Base-by-base conservation (phyloP, 2,113 vertebrate species). In the Phasianus colchicus region DNA sequence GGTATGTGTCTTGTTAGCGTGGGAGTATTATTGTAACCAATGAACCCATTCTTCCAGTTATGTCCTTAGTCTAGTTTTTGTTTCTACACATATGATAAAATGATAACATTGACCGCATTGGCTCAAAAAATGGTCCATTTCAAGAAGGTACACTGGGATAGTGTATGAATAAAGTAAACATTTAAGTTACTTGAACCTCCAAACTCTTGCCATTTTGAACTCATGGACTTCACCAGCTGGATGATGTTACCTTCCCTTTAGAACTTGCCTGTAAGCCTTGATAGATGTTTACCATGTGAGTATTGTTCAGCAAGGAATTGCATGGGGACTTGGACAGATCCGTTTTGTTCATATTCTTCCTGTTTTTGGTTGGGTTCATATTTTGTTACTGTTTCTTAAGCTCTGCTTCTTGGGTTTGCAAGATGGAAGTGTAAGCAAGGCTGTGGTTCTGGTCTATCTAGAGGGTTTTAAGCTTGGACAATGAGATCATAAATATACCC, bases 401-500 rank as follows among this genome's bases (percentile, higher is more conserved):
- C 58, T 42, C 71, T 74, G 5, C 83, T 92, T 88, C 36, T 81
- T 70, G 27, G 42, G 57, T 84, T 93, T 79, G 54, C 58, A 92
- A 34, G 61, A 54, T 54, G 7, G 10, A 22, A 45, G 36, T 32
- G 32, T 52, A 52, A 78, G 34, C 38, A 79, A 72, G 66, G 30
- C 54, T 2, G 0, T 16, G 9, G 9, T 84, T 84, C 65, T 82
- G 22, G 14, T 83, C 43, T 57, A 3, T 75, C 73, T 86, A 22
- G 12, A 21, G 18, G 30, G 30, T 32, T 86, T 81, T 76, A 64
- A 52, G 20, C 32, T 48, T 66, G 40, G 47, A 81, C 38, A 24
- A 2, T 69, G 15, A 12, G 70, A 69, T 93, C 48, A 16, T 84
- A 42, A 78, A 95, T 83, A 19, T 47, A 76, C 19, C 13, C n/a